These are phyloP conservation scores for Aculops lycopersici DNA, from an alignment of 1,140 invertebrate genomes.

Conservation along the genomic window DNA sequence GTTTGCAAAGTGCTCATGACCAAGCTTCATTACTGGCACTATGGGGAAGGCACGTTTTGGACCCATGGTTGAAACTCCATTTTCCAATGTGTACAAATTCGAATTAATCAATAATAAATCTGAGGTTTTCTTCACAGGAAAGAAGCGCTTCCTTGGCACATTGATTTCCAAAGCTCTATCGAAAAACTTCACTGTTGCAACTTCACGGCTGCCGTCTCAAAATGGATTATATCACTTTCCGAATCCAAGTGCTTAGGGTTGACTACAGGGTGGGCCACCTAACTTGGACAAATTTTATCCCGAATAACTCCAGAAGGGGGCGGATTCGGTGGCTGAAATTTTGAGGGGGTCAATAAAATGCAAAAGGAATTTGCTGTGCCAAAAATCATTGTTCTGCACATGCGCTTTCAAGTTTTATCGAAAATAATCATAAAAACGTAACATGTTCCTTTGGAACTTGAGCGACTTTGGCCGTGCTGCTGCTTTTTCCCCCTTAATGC, in stretches of 20 bases:
- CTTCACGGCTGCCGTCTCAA: slow-evolving; percentile 94
- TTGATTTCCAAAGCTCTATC: slow-evolving; percentile 59
- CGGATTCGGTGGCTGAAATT: no score
- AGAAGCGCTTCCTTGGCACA: slow-evolving; percentile 75
- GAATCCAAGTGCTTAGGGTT: slow-evolving; percentile 58
- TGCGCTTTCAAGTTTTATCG: no score
- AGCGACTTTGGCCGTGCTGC: no score
- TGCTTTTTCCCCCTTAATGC: no score
- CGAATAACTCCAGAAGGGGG: no score
- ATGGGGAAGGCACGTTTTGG: slow-evolving; percentile 63
- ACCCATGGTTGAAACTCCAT: slow-evolving; percentile 72
- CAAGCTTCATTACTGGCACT: slow-evolving; percentile 79
- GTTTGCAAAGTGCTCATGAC: slow-evolving; percentile 77
- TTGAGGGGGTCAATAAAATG: no score
- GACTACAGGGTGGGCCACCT: no score
- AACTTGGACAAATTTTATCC: no score
- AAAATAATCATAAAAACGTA: no score
- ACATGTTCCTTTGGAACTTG: no score
- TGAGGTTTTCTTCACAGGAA: slow-evolving; percentile 94
- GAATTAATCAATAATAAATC: slow-evolving; percentile 91
- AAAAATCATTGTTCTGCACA: no score
- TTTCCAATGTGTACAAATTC: slow-evolving; percentile 63
- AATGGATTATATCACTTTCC: slow-evolving; percentile 69
- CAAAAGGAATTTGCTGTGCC: no score
- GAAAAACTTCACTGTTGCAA: slow-evolving; percentile 92